Evolutionary conservation across 2,113 vertebrate genomes (phyloP).

Genomic region (Mirza zaza): DNA sequence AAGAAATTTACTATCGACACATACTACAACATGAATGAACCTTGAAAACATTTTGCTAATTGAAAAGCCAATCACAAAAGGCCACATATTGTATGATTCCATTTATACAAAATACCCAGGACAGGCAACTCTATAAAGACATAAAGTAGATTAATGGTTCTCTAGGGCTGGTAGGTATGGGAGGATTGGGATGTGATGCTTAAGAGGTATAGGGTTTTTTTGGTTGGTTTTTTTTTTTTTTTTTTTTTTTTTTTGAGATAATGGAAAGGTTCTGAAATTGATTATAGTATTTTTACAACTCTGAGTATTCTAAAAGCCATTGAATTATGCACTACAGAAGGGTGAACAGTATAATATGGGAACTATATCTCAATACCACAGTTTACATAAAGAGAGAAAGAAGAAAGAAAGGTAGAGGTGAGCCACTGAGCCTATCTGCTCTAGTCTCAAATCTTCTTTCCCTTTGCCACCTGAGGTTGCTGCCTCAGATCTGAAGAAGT

Average conservation of each 20-base stretch:
- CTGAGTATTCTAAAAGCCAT: not conserved
- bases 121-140: not conserved
- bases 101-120: not conserved
- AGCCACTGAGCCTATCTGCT: not conserved
- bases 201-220: not conserved
- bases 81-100: no score
- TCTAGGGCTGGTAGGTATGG: not conserved
- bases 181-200: not conserved
- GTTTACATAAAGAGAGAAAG: not conserved
- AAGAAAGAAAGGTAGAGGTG: not conserved
- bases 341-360: not conserved
- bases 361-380: not conserved
- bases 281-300: not conserved
- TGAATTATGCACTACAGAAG: not conserved
- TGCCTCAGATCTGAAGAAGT: not conserved
- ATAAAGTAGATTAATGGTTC: not conserved
- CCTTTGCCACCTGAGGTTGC: not conserved
- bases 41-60: not conserved
- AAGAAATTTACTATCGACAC: not conserved
- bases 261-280: slow-evolving; percentile 5
- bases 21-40: not conserved
- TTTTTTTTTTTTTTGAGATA: not conserved
- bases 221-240: no score
- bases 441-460: not conserved
- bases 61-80: slow-evolving; percentile 2